Conservation (phyloP, 2,797 vertebrate species). For the Clarias fuscus region DNA sequence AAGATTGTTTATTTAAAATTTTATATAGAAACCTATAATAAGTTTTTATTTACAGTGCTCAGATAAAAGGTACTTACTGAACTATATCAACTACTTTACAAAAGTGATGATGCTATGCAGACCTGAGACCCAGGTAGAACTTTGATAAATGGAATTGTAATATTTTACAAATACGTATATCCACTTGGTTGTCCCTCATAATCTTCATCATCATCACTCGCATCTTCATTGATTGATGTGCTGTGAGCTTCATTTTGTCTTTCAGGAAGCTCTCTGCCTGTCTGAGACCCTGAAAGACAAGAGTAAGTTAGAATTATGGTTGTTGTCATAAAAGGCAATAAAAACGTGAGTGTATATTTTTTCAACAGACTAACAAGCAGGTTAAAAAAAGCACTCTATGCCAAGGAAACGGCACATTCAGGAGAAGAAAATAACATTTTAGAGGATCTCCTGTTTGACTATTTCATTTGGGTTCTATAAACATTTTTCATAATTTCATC, state of each 20-base stretch:
- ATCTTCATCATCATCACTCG: conserved; percentile 59
- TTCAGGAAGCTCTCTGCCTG: conserved; percentile 28
- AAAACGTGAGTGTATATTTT: conserved; percentile 13
- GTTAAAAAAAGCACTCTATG: conserved; percentile 13
- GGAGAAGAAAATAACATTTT: background rate
- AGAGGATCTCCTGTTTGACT: background rate
- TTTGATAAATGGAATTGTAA: conserved; percentile 25
- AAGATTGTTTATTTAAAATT: background rate
- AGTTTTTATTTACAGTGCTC: conserved; percentile 52
- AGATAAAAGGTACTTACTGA: conserved; percentile 26
- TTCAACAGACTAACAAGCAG: background rate
- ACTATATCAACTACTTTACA: conserved; percentile 28
- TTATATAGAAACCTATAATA: conserved; percentile 40
- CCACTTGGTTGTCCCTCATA: conserved; percentile 58
- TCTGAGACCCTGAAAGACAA: conserved; percentile 51
- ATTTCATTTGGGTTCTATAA: conserved; percentile 5
- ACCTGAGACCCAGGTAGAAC: conserved; percentile 14
- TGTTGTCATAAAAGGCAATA: background rate
- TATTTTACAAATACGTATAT: conserved; percentile 52
- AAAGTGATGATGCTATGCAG: conserved; percentile 22
- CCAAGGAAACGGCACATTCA: background rate
- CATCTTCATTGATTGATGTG: conserved; percentile 49
- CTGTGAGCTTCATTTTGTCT: conserved; percentile 44
- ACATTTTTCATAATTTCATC: conserved; percentile 8
- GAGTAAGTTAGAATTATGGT: background rate